Evolutionary conservation across 1,140 invertebrate species (phyloP), one percentile per base, ranked within the genome.

Genomic region (Drosophila sechellia): DNA sequence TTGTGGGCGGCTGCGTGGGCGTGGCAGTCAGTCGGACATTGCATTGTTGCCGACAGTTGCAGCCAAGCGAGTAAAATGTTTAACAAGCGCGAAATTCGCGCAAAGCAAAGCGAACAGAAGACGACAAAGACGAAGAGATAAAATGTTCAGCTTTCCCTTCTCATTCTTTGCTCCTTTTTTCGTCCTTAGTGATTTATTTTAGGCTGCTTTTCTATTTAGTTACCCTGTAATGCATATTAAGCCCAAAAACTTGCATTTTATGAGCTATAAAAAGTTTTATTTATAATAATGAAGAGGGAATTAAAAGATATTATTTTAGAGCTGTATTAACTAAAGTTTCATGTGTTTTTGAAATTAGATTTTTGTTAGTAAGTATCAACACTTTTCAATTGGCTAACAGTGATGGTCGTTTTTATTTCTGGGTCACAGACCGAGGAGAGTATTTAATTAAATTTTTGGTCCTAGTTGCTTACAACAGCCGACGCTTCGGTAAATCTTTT

Each of bases 401-500:
- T 50, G n/a, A 11, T 0, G 8, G 4, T 2, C 45, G 15, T 15
- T 20, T 40, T 54, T 52, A 27, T 39, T 49, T 55, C 63, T 52
- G 20, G 39, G 43, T 48, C 54, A 56, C 58, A 63, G 71, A 76
- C 58, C 63, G 59, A 52, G 40, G 46, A 45, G 31, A 64, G 68
- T 61, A 80, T 84, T 84, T 85, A 84, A 86, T 85, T 85, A 86
- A 85, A 81, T 75, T 81, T 46, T 84, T 75, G 48, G 55, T 43
- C 35, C 69, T 48, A 54, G 53, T 73, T 68, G 57, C 66, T 71
- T 46, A 52, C 64, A 75, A 57, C 70, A 61, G 52, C 61, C 64
- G 59, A 77, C 73, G 63, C 59, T 55, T 68, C 43, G 72, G 73
- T 68, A 77, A 77, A 77, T 66, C 81, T 46, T 63, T 78, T 81